These are phyloP conservation scores for Drosophila koepferae DNA, from an alignment of 2,888 invertebrate species.

Conservation along the genomic window DNA sequence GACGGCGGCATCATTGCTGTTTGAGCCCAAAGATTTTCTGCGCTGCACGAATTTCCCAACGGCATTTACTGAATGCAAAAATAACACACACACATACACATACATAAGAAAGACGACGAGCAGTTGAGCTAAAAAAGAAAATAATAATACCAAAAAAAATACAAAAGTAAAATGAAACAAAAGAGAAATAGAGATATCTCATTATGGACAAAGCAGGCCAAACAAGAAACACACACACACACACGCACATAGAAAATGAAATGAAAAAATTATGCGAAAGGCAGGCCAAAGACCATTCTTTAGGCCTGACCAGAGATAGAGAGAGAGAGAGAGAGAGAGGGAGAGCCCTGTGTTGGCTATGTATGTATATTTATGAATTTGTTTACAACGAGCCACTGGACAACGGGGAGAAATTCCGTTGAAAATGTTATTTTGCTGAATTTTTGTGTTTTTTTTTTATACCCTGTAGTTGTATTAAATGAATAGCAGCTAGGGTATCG, in stretches of 20 bases:
- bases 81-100: constrained; percentile 62
- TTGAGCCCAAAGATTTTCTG: constrained; percentile 66
- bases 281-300: constrained; percentile 38
- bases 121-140: constrained; percentile 31
- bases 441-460: neutral
- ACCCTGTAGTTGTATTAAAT: neutral
- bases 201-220: constrained; percentile 74
- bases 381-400: constrained; percentile 67
- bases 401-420: constrained; percentile 36
- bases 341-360: constrained; percentile 6
- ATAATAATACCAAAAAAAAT: constrained; percentile 34
- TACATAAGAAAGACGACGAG: constrained; percentile 27
- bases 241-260: constrained; percentile 52
- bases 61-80: constrained; percentile 76
- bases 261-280: constrained; percentile 74
- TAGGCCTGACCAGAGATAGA: constrained; percentile 11
- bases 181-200: constrained; percentile 78
- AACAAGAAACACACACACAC: constrained; percentile 31
- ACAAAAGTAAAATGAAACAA: constrained; percentile 74
- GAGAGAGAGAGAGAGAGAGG: too few species aligned
- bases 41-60: constrained; percentile 71
- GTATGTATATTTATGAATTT: constrained; percentile 65
- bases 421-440: constrained; percentile 23
- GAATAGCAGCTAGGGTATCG: neutral
- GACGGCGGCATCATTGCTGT: constrained; percentile 63